Conservation (phyloP, 2,113 vertebrate species). For the Sinocyclocheilus anophthalmus region DNA sequence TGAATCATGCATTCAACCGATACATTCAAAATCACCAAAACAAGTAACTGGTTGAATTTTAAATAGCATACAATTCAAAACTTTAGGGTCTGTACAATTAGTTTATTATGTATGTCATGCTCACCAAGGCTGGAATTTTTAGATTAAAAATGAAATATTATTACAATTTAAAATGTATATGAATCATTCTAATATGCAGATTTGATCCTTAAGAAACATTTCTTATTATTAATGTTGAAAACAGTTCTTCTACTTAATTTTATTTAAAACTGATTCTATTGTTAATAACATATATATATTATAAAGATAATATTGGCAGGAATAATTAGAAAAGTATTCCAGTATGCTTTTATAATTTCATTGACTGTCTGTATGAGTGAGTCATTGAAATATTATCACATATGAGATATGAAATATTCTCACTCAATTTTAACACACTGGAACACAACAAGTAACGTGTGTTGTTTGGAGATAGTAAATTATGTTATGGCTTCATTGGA, state of each 20-base stretch:
- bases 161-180: background rate
- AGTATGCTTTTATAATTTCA: background rate
- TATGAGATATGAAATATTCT: too few relatives aligned
- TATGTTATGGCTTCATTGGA: background rate
- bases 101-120: background rate
- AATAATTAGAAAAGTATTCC: background rate
- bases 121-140: background rate
- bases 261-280: background rate
- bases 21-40: background rate
- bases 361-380: background rate
- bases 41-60: background rate
- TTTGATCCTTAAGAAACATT: background rate
- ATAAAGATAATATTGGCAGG: background rate
- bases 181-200: background rate
- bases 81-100: background rate
- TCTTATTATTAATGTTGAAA: background rate
- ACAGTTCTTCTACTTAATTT: background rate
- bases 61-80: background rate
- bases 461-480: background rate
- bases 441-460: background rate
- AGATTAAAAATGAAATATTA: background rate
- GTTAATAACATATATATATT: too few relatives aligned
- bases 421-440: background rate
- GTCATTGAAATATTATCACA: background rate
- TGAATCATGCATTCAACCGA: background rate